Base-by-base conservation (phyloP, 2,888 invertebrate species). In the Nebria salina region DNA sequence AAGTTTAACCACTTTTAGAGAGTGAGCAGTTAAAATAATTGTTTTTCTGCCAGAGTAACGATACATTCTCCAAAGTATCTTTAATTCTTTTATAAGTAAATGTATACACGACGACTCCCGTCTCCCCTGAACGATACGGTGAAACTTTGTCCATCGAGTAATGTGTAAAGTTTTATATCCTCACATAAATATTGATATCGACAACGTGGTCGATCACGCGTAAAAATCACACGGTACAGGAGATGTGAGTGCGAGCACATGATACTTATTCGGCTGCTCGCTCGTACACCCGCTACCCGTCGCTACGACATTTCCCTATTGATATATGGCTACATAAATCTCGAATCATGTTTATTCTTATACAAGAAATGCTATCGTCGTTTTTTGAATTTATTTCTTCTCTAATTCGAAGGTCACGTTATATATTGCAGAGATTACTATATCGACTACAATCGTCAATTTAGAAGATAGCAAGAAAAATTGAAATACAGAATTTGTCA, bases 131-230 rank as follows among this genome's bases (percentile, higher is more conserved):
- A 54, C 54, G 42, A 64, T 13, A 13, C 74, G 74, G 75, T 20
- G 43, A 68, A 79, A 79, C 66, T 79, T 79, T 65, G 74, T 68
- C 77, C 84, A 83, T 82, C 83, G 83, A 83, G 84, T 84, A 84
- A 84, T 84, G 84, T 83, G 83, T 83, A 84, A 84, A 84, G 83
- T 85, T 85, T 84, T 84, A 85, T 85, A 84, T 83, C 83, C 83
- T 54, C 79, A 83, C 84, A 83, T 84, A 85, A 84, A 84, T 84
- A 84, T 84, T 84, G 84, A 84, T 84, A 84, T 84, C 84, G 83
- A 82, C 83, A 83, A 83, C 83, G 83, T 83, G 82, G 81, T 82
- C 81, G 83, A 84, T 83, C 84, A 83, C 82, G 83, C 84, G 82
- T 82, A 82, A 81, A 84, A 83, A 78, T 78, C 78, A 13, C 13